Evolutionary conservation across 2,888 invertebrate genomes (phyloP).

Genomic region (Stramonita haemastoma): DNA sequence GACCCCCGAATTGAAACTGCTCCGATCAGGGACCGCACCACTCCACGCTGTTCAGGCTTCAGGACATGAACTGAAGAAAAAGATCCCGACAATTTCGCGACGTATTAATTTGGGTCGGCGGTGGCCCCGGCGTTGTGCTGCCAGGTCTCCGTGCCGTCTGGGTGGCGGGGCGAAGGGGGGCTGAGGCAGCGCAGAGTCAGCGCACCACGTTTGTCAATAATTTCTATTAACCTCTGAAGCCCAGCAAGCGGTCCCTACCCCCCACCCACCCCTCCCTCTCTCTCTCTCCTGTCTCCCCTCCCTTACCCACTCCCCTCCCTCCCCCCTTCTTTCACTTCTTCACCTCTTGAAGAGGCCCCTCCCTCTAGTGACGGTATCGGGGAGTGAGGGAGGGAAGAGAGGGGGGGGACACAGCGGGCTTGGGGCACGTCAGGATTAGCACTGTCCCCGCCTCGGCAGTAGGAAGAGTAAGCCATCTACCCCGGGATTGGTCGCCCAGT

Average conservation of each 20-base stretch:
- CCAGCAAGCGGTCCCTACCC: slow-evolving; percentile 33
- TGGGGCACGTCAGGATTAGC: neutral
- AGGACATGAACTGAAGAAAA: slow-evolving; percentile 30
- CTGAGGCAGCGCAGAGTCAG: slow-evolving; percentile 8
- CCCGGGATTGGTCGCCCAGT: slow-evolving; percentile 4
- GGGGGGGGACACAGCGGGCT: neutral
- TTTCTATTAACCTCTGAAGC: slow-evolving; percentile 44
- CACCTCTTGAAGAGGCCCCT: neutral
- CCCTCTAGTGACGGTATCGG: neutral
- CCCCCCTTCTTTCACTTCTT: neutral
- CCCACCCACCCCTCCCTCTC: neutral
- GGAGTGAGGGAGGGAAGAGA: neutral
- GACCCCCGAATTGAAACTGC: slow-evolving; percentile 9
- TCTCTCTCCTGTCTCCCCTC: neutral
- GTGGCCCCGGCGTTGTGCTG: neutral
- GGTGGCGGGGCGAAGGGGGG: neutral
- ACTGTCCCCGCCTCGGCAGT: neutral
- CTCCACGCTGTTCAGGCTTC: slow-evolving; percentile 27
- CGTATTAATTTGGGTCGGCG: slow-evolving; percentile 27
- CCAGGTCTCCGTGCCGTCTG: slow-evolving; percentile 36
- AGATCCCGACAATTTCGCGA: slow-evolving; percentile 21
- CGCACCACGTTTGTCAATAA: slow-evolving; percentile 40
- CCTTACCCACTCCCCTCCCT: neutral
- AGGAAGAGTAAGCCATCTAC: neutral
- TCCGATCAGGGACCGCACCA: slow-evolving; percentile 21